Percentiles rank a stretch among this genome's conserved stretches.
Conservation (phyloP, 2,113 vertebrate genomes). For the Tragelaphus scriptus region DNA sequence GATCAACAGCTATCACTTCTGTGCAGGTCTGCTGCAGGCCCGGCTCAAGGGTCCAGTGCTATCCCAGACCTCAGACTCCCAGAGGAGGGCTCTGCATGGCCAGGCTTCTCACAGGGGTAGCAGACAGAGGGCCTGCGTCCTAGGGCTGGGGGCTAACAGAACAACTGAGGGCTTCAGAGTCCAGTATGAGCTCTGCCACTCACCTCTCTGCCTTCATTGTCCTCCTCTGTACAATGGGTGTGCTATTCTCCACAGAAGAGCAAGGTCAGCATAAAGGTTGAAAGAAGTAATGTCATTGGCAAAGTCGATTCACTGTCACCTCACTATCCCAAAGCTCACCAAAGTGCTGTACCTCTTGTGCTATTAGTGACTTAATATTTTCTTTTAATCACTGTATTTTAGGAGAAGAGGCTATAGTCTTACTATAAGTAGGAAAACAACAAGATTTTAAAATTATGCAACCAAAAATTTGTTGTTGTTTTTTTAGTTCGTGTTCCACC, state of each 20-base stretch:
- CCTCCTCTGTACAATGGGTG: background rate
- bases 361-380: background rate
- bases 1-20: background rate
- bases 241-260: background rate
- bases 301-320: too few relatives aligned
- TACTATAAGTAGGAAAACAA: background rate
- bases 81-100: fast-evolving
- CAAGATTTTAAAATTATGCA: background rate
- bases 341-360: background rate
- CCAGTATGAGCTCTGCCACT: fast-evolving
- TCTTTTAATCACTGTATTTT: background rate
- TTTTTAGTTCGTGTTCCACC: background rate
- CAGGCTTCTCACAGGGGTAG: background rate
- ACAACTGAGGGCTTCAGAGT: background rate
- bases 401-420: background rate
- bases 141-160: too few relatives aligned
- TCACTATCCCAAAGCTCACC: background rate
- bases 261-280: background rate
- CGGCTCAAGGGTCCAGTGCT: background rate
- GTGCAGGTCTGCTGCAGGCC: background rate
- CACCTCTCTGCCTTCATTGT: background rate
- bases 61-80: too few relatives aligned
- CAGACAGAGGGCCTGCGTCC: background rate
- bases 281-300: background rate
- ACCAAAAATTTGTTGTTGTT: background rate